Percentiles rank a stretch among this genome's conserved stretches.
Evolutionary conservation across 2,888 invertebrate species (phyloP).

Genomic region (Ferrisia virgata): DNA sequence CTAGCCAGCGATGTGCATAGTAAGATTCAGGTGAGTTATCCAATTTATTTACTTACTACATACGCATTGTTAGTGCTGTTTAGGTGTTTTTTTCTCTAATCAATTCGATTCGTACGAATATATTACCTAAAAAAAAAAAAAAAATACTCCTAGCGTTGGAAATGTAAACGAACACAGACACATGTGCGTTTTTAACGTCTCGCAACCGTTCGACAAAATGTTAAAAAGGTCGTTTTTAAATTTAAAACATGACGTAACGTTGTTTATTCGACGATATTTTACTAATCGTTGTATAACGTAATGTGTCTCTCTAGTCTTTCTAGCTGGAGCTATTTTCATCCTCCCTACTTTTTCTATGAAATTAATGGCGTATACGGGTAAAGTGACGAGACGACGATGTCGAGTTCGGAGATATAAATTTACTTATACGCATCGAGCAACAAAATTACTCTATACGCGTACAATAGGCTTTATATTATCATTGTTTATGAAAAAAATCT

Average conservation of each 20-base stretch:
- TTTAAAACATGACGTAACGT: conserved; percentile 1
- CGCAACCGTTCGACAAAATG: neutral
- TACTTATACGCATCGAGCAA: neutral
- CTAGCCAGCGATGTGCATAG: conserved; percentile 55
- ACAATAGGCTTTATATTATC: neutral
- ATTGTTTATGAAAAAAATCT: neutral
- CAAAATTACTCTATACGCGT: too few species aligned
- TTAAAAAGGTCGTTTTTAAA: neutral
- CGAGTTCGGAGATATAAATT: neutral
- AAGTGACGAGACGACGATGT: neutral
- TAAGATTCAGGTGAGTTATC: conserved; percentile 57
- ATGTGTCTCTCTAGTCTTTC: neutral
- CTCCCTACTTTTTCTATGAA: neutral
- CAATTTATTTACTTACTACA: neutral
- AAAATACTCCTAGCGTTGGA: too few species aligned
- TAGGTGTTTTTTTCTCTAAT: neutral
- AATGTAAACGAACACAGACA: too few species aligned
- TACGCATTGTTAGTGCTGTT: too few species aligned
- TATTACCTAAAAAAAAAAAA: too few species aligned
- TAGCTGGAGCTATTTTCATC: neutral
- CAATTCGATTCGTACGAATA: too few species aligned
- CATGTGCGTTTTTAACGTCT: neutral
- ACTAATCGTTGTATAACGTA: neutral
- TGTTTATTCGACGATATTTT: neutral
- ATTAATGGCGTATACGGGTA: neutral